phyloP scores from a whole-genome alignment of 2,113 vertebrate genomes.

The Sphyrna mokarran region DNA sequence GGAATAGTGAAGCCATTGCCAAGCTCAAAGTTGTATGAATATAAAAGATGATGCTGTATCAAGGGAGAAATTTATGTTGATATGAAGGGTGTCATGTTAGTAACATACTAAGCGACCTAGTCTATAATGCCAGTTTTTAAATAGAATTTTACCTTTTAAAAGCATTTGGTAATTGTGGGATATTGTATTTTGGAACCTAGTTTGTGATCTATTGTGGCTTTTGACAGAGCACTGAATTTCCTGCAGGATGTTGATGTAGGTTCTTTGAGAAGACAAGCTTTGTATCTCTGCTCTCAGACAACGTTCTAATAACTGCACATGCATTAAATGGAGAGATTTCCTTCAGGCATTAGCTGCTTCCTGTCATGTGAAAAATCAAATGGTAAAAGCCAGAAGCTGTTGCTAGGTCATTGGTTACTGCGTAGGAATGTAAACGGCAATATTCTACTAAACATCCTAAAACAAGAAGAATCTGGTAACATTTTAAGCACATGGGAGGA shows the following conservation, averaged over 20 bases:
- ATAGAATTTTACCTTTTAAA: neutral
- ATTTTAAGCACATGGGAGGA: neutral
- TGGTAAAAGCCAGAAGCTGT: neutral
- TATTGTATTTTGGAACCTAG: neutral
- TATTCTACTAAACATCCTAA: neutral
- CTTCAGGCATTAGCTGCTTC: neutral
- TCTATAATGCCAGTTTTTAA: neutral
- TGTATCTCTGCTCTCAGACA: neutral
- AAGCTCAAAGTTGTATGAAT: neutral
- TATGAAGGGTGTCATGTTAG: neutral
- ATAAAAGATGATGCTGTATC: neutral
- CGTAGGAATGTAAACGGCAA: neutral
- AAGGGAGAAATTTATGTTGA: neutral
- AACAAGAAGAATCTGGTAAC: neutral
- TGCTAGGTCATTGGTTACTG: neutral
- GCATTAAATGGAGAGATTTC: neutral
- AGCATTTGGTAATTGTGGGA: neutral
- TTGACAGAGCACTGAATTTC: neutral
- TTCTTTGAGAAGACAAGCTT: neutral
- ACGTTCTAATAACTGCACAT: neutral
- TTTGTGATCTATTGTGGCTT: neutral
- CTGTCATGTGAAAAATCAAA: neutral
- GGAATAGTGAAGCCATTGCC: neutral
- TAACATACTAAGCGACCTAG: neutral
- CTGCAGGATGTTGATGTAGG: neutral